Conservation (phyloP, 2,797 vertebrate species). For the Acanthornis magna region DNA sequence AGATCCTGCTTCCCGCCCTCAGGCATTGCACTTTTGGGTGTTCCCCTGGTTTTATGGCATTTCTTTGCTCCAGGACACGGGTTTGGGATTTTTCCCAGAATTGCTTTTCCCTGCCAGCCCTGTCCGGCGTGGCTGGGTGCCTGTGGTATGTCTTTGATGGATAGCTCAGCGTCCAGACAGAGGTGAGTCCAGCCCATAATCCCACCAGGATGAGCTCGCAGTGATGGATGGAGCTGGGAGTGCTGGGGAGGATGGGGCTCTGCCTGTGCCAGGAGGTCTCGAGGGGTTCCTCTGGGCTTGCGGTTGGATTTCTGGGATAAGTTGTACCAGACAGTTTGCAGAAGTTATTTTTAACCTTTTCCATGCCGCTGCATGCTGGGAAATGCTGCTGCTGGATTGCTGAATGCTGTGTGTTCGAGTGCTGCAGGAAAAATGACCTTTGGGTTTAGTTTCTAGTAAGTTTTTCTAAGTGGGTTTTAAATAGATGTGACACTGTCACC, state of each 20-base stretch:
- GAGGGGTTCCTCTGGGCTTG: not conserved
- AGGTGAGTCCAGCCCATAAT: not conserved
- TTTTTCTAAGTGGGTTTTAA: not conserved
- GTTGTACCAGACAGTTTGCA: not conserved
- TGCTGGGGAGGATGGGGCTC: rapidly evolving
- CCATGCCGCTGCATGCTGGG: rapidly evolving
- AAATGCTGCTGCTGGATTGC: not conserved
- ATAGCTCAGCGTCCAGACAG: not conserved
- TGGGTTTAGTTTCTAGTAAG: not conserved
- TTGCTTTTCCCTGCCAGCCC: not conserved
- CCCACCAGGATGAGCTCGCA: not conserved
- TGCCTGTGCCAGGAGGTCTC: not conserved
- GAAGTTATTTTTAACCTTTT: slow-evolving; percentile 6
- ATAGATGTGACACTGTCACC: not conserved
- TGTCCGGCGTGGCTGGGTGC: not conserved
- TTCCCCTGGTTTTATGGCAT: not conserved
- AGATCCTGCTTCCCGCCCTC: not conserved
- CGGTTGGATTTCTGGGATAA: not conserved
- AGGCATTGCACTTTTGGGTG: not conserved
- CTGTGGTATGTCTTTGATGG: rapidly evolving
- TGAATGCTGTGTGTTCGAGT: not conserved
- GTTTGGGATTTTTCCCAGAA: not conserved
- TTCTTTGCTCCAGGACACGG: rapidly evolving
- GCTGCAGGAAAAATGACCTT: not conserved
- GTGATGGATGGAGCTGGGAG: not conserved